Percentiles rank a stretch among this genome's conserved stretches.
These are phyloP conservation scores for Gnathonemus longibarbis DNA, from an alignment of 2,113 vertebrate genomes.

Conservation along the genomic window DNA sequence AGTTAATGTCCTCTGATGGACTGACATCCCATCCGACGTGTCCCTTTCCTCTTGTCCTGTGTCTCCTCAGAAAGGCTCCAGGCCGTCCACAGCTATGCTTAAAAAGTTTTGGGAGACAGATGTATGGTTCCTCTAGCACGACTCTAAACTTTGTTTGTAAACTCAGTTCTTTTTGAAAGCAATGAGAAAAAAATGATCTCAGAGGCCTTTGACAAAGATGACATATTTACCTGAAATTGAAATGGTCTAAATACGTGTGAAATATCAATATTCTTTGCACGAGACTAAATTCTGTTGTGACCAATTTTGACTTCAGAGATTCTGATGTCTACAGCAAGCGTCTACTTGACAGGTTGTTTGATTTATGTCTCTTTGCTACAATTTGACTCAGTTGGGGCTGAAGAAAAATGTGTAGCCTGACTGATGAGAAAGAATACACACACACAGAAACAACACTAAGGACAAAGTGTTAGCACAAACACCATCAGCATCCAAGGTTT, in stretches of 20 bases:
- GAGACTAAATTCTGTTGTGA: neutral
- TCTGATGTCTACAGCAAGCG: conserved; percentile 3
- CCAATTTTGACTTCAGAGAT: neutral
- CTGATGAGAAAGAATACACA: neutral
- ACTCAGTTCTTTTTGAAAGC: neutral
- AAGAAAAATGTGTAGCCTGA: neutral
- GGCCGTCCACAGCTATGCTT: neutral
- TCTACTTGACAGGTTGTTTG: neutral
- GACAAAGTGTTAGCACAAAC: conserved; percentile 31
- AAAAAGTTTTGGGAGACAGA: neutral
- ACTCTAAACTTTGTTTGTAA: neutral
- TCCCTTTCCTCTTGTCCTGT: neutral
- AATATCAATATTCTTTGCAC: neutral
- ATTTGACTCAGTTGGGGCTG: neutral
- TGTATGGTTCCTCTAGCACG: neutral
- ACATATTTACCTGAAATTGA: neutral
- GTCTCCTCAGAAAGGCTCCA: neutral
- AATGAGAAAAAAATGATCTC: neutral
- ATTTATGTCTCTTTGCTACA: neutral
- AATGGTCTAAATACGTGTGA: neutral
- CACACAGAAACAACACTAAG: conserved; percentile 24
- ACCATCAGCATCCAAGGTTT: neutral
- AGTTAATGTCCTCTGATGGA: neutral
- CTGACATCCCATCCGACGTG: neutral
- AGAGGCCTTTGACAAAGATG: neutral